Evolutionary conservation across 1,140 invertebrate species (phyloP).

Genomic region (Drosophila repletoides): DNA sequence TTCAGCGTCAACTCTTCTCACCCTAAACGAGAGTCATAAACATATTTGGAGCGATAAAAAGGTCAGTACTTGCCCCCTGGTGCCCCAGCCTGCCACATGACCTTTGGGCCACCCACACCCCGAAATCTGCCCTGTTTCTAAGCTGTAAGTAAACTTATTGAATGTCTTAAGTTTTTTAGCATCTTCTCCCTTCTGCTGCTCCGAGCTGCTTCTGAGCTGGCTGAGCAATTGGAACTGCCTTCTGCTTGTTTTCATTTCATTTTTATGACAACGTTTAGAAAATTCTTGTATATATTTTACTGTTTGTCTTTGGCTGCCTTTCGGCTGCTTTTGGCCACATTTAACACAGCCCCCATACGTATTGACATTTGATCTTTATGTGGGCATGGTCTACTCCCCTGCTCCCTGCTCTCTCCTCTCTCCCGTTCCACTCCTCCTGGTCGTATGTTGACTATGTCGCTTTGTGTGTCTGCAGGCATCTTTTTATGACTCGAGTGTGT

Average conservation of each 20-base stretch:
- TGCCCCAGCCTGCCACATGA: background rate
- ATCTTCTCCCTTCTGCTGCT: background rate
- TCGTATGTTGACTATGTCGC: slow-evolving; percentile 58
- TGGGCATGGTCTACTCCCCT: slow-evolving; percentile 47
- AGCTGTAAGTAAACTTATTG: slow-evolving; percentile 70
- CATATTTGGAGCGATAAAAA: slow-evolving; percentile 79
- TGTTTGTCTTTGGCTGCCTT: slow-evolving; percentile 37
- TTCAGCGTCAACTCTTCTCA: background rate
- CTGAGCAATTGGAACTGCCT: too few species aligned
- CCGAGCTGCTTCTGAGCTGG: too few species aligned
- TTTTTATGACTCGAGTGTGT: slow-evolving; percentile 80
- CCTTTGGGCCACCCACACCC: slow-evolving; percentile 6
- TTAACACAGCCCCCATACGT: slow-evolving; percentile 43
- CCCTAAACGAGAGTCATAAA: slow-evolving; percentile 37
- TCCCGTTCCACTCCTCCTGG: background rate
- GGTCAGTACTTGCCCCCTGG: slow-evolving; percentile 39
- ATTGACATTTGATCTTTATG: slow-evolving; percentile 81
- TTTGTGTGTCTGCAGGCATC: slow-evolving; percentile 79
- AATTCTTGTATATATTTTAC: slow-evolving; percentile 73
- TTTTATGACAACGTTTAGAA: slow-evolving; percentile 81
- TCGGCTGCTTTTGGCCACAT: slow-evolving; percentile 69
- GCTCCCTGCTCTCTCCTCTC: background rate
- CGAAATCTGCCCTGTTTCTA: slow-evolving; percentile 6
- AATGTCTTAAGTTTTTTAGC: slow-evolving; percentile 76
- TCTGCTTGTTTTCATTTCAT: slow-evolving; percentile 78